Evolutionary conservation across 2,797 vertebrate genomes (phyloP).

Genomic region (Etheostoma nigrum): DNA sequence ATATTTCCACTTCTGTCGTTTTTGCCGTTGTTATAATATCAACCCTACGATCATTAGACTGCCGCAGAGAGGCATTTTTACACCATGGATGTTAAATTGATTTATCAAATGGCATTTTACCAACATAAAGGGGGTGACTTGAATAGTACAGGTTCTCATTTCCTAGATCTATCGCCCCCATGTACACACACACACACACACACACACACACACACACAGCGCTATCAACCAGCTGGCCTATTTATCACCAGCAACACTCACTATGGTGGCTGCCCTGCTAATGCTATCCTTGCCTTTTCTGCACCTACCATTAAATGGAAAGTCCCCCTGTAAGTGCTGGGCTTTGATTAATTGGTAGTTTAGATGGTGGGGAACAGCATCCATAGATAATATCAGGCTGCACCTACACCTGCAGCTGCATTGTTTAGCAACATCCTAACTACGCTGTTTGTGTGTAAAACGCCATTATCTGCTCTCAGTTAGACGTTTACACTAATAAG

Average conservation of each 20-base stretch:
- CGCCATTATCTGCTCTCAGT: slow-evolving; percentile 54
- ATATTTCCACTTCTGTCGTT: slow-evolving; percentile 57
- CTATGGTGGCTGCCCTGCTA: slow-evolving; percentile 65
- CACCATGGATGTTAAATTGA: slow-evolving; percentile 68
- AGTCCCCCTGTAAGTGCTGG: slow-evolving; percentile 66
- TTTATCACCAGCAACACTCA: slow-evolving; percentile 70
- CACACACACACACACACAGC: neutral
- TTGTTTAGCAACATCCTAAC: slow-evolving; percentile 66
- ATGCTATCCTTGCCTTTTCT: slow-evolving; percentile 72
- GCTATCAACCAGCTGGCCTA: slow-evolving; percentile 64
- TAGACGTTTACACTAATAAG: slow-evolving; percentile 50
- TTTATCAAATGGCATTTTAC: slow-evolving; percentile 75
- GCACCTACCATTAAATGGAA: slow-evolving; percentile 68
- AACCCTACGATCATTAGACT: slow-evolving; percentile 55
- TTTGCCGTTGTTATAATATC: slow-evolving; percentile 65
- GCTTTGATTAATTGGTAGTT: slow-evolving; percentile 79
- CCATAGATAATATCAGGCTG: slow-evolving; percentile 64
- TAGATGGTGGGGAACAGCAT: slow-evolving; percentile 51
- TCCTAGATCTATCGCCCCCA: no score
- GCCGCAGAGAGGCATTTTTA: slow-evolving; percentile 57
- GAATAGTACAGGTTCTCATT: no score
- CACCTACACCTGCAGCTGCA: slow-evolving; percentile 67
- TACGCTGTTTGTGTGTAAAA: slow-evolving; percentile 50
- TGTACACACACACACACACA: no score
- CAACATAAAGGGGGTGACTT: slow-evolving; percentile 34